Evolutionary conservation across 1,140 invertebrate species (phyloP).

Genomic region (Cherax quadricarinatus): DNA sequence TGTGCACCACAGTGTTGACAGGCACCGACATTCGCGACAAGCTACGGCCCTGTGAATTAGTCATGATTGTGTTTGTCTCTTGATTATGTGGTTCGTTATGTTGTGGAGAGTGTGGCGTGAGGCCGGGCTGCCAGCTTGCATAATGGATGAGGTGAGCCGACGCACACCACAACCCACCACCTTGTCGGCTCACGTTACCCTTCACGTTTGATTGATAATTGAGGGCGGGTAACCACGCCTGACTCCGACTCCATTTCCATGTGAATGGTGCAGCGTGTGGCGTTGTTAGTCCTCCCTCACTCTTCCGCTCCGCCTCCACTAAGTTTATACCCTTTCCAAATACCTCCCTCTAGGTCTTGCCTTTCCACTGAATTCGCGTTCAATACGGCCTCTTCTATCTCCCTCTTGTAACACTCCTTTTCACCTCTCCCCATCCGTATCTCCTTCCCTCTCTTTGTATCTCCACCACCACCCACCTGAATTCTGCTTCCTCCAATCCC

Average conservation of each 20-base stretch:
- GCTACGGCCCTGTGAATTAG: slow-evolving; percentile 29
- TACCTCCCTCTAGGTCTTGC: neutral
- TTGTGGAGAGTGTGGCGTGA: slow-evolving; percentile 3
- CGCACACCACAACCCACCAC: neutral
- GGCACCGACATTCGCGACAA: slow-evolving; percentile 35
- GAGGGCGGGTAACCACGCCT: slow-evolving; percentile 27
- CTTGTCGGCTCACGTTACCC: slow-evolving; percentile 57
- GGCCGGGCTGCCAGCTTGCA: slow-evolving; percentile 14
- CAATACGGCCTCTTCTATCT: neutral
- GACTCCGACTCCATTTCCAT: slow-evolving; percentile 39
- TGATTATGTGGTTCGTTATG: slow-evolving; percentile 50
- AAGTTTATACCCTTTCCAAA: no score
- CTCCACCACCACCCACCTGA: no score
- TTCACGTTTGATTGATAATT: slow-evolving; percentile 63
- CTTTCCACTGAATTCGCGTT: neutral
- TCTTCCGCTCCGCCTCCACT: neutral
- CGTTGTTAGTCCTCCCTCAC: slow-evolving; percentile 2
- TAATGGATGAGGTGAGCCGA: slow-evolving; percentile 30
- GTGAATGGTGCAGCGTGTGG: slow-evolving; percentile 26
- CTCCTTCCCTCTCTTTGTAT: no score
- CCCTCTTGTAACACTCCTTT: neutral
- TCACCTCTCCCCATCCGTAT: neutral
- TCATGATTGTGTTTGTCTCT: slow-evolving; percentile 56
- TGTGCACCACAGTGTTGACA: slow-evolving; percentile 9
- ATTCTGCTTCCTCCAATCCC: no score